Conservation (phyloP, 2,113 vertebrate species). For the Antechinus flavipes region DNA sequence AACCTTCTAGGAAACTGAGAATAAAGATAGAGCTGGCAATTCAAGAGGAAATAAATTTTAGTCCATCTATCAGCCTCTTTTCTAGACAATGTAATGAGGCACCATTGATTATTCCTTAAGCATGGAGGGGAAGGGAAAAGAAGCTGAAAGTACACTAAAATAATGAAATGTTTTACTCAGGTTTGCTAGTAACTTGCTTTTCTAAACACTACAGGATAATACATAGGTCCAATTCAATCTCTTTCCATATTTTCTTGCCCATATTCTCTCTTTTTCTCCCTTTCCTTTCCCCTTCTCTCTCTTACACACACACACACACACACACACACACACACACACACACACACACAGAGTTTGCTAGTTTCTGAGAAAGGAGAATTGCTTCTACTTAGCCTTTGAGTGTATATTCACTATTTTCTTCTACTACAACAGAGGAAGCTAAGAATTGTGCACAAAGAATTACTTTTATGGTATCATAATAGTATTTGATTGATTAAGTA, state of each 20-base stretch:
- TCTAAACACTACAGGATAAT: neutral
- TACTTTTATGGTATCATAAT: neutral
- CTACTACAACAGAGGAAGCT: neutral
- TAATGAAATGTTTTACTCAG: neutral
- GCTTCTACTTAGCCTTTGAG: neutral
- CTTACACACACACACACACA: neutral
- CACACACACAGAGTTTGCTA: neutral
- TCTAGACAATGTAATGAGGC: neutral
- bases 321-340: neutral
- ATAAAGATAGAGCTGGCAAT: neutral
- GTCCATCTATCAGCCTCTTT: neutral
- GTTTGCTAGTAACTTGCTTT: neutral
- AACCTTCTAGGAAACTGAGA: neutral
- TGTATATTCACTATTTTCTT: neutral
- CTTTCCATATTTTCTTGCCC: neutral
- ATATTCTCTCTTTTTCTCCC: no score
- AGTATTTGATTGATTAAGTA: neutral
- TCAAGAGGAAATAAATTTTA: neutral
- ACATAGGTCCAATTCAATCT: neutral
- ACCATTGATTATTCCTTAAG: neutral
- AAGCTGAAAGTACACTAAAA: neutral
- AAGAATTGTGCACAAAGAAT: neutral
- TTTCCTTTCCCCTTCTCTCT: no score
- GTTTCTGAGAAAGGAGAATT: neutral
- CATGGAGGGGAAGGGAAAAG: neutral